Evolutionary conservation across 2,113 vertebrate species (phyloP).

Genomic region (Pan troglodytes): NHGRI_mPanTro3-v2.1_pri NC_072413.2:42871001-42871500

Average conservation of each 20-base stretch:
- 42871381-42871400: neutral
- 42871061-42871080: neutral
- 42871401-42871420: neutral
- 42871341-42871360: neutral
- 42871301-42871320: neutral
- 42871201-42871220: neutral
- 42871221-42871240: neutral
- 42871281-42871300: neutral
- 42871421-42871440: too few species aligned
- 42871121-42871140: slow-evolving; percentile 35
- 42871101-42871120: neutral
- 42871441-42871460: neutral
- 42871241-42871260: neutral
- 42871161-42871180: neutral
- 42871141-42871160: neutral
- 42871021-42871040: neutral
- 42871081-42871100: slow-evolving; percentile 23
- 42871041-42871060: slow-evolving; percentile 13
- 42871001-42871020: neutral
- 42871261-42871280: neutral
- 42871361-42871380: neutral
- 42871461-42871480: neutral
- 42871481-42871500: neutral
- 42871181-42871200: neutral
- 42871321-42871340: neutral